A percentile compares a stretch with the other conserved stretches of the same genome.
Conservation (phyloP, 2,888 invertebrate species). For the Cerceris ruficornis region DNA sequence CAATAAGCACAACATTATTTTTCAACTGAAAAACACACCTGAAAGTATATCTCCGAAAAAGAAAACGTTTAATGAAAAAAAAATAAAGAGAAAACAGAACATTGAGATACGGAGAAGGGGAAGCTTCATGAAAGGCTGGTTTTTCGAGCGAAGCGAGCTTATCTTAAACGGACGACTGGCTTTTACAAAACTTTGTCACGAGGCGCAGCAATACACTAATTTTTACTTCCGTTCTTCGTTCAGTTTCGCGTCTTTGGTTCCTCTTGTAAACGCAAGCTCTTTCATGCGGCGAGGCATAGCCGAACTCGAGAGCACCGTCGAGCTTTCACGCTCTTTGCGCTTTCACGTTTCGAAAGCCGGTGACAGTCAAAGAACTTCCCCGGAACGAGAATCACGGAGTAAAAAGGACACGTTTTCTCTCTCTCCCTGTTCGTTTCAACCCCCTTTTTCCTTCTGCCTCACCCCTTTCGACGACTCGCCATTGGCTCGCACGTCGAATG, state of each 20-base stretch:
- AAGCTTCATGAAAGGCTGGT: not conserved
- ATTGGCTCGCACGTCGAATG: not conserved
- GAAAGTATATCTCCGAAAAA: no score
- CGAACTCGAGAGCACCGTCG: slow-evolving; percentile 5
- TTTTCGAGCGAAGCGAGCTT: not conserved
- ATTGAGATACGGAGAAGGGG: no score
- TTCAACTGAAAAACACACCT: no score
- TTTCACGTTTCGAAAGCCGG: slow-evolving; percentile 26
- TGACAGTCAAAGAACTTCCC: slow-evolving; percentile 22
- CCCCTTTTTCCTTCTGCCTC: not conserved
- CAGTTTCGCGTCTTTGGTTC: not conserved
- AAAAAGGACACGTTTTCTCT: not conserved
- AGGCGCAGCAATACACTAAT: slow-evolving; percentile 11
- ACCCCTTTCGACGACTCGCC: not conserved
- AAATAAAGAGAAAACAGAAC: no score
- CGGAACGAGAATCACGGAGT: slow-evolving; percentile 20
- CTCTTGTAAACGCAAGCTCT: slow-evolving; percentile 8
- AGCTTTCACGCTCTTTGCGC: slow-evolving; percentile 28
- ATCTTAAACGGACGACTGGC: slow-evolving; percentile 10
- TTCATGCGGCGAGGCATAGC: slow-evolving; percentile 9
- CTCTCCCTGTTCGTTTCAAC: no score
- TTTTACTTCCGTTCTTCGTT: slow-evolving; percentile 8
- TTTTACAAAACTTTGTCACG: slow-evolving; percentile 8
- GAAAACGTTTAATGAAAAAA: no score
- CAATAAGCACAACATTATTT: no score